These are phyloP conservation scores for Amiota minor DNA, from an alignment of 2,888 invertebrate genomes.

Conservation along the genomic window DNA sequence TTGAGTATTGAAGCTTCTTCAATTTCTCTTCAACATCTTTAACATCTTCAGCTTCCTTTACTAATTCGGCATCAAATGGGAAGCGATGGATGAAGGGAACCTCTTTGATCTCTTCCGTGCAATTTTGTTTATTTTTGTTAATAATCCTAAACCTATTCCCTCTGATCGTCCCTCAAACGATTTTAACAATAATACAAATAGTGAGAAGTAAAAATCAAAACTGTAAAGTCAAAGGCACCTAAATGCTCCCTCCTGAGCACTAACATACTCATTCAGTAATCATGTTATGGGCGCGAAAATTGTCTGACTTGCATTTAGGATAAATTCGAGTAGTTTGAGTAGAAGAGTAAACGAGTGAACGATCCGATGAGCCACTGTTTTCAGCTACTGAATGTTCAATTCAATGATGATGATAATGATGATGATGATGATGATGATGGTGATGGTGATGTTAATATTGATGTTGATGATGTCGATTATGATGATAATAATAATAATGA, in stretches of 20 bases:
- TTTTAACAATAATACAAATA: neutral
- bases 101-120: slow-evolving; percentile 62
- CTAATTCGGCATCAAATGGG: too few species aligned
- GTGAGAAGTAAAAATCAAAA: too few species aligned
- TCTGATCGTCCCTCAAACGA: slow-evolving; percentile 34
- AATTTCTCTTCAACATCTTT: slow-evolving; percentile 20
- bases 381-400: slow-evolving; percentile 21
- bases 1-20: neutral
- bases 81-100: neutral
- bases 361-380: slow-evolving; percentile 28
- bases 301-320: slow-evolving; percentile 45
- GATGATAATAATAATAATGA: slow-evolving; percentile 1
- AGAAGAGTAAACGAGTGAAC: too few species aligned
- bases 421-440: neutral
- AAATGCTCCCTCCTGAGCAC: neutral
- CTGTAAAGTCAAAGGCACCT: too few species aligned
- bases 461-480: neutral
- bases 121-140: slow-evolving; percentile 66
- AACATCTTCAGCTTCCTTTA: too few species aligned
- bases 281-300: slow-evolving; percentile 55
- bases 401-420: neutral
- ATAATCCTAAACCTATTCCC: slow-evolving; percentile 54
- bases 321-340: too few species aligned
- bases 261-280: slow-evolving; percentile 15
- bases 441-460: neutral